Conservation (phyloP, 2,888 invertebrate species). For the Seira musarum region DNA sequence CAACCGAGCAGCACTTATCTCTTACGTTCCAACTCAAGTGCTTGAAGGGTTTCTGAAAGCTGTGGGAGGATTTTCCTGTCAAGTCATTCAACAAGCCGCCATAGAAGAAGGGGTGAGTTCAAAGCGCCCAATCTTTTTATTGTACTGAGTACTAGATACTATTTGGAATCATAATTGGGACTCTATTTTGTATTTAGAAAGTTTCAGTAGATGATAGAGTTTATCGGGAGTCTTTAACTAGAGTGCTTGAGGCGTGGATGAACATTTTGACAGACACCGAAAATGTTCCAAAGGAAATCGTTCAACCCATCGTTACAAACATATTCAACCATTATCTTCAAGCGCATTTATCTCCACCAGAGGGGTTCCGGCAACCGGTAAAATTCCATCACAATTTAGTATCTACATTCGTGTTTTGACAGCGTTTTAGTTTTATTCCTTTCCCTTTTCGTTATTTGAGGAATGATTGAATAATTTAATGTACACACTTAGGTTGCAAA, state of each 20-base stretch:
- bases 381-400: too few species aligned
- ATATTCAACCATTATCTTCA: constrained; percentile 79
- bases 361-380: constrained; percentile 79
- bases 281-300: constrained; percentile 73
- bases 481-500: constrained; percentile 23
- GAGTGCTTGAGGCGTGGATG: constrained; percentile 81
- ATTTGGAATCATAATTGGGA: background rate
- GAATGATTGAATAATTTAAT: background rate
- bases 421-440: too few species aligned
- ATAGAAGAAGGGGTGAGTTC: constrained; percentile 78
- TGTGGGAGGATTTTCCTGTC: constrained; percentile 78
- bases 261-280: constrained; percentile 75
- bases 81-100: constrained; percentile 79
- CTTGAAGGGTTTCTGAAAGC: constrained; percentile 77
- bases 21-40: constrained; percentile 73
- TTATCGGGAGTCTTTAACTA: constrained; percentile 81
- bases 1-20: constrained; percentile 75
- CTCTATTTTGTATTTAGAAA: constrained; percentile 56
- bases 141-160: too few species aligned
- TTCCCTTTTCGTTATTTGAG: too few species aligned
- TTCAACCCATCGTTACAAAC: constrained; percentile 71
- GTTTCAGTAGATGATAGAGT: constrained; percentile 73
- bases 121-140: too few species aligned
- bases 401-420: too few species aligned
- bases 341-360: constrained; percentile 86